A percentile compares a stretch with the other conserved stretches of the same genome.
Conservation (phyloP, 2,797 vertebrate species). For the Schizothorax lantsangensis region DNA sequence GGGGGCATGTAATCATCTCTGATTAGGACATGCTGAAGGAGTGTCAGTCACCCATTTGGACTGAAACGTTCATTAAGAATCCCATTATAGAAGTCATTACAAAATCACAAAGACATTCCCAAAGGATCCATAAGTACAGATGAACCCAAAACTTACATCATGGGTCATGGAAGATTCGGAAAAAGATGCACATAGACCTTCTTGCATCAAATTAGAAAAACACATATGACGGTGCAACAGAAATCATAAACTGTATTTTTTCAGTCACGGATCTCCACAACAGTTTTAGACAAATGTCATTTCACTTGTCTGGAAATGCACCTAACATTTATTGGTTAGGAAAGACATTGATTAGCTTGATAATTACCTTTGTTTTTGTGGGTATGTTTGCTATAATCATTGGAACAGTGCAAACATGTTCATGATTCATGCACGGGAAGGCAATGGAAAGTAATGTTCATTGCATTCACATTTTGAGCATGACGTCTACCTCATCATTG, state of each 20-base stretch:
- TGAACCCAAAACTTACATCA: neutral
- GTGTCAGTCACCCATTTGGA: constrained; percentile 42
- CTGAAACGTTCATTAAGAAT: constrained; percentile 38
- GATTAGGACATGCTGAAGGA: constrained; percentile 45
- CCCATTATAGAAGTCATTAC: constrained; percentile 37
- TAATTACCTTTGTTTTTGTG: neutral
- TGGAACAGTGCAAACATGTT: neutral
- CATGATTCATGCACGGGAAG: neutral
- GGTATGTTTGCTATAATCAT: neutral
- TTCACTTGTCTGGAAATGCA: neutral
- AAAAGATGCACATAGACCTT: neutral
- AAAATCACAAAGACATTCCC: constrained; percentile 37
- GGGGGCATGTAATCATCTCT: constrained; percentile 43
- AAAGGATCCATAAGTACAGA: constrained; percentile 11
- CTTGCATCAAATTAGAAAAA: neutral
- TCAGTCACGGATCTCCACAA: neutral
- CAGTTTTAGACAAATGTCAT: neutral
- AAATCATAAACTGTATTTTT: neutral
- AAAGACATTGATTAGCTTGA: neutral
- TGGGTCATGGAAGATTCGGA: neutral
- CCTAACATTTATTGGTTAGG: neutral
- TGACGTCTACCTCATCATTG: neutral
- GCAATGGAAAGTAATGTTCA: neutral
- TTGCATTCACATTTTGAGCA: neutral
- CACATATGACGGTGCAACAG: neutral